Evolutionary conservation across 2,888 invertebrate species (phyloP).

Genomic region (Cryptophagus acutangulus): DNA sequence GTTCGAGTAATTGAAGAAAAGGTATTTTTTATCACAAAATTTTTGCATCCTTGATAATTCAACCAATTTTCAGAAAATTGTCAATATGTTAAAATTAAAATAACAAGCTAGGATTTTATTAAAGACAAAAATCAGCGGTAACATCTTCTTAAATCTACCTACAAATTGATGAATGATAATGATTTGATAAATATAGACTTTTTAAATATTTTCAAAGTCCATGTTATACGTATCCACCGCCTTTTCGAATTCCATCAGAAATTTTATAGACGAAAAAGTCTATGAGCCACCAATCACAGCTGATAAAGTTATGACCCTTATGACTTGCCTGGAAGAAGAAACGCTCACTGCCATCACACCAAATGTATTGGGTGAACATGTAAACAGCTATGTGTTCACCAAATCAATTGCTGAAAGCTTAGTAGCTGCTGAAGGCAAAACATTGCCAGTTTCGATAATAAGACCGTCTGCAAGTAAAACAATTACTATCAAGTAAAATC

Average conservation of each 20-base stretch:
- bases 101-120: too few species aligned
- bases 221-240: constrained; percentile 62
- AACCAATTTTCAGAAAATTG: too few species aligned
- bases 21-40: too few species aligned
- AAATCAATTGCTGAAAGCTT: constrained; percentile 82
- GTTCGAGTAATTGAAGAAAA: too few species aligned
- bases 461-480: constrained; percentile 75
- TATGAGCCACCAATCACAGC: constrained; percentile 48
- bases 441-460: constrained; percentile 72
- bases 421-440: constrained; percentile 59
- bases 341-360: constrained; percentile 36
- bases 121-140: too few species aligned
- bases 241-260: constrained; percentile 57
- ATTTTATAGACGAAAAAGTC: constrained; percentile 53
- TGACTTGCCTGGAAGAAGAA: constrained; percentile 48
- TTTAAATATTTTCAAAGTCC: constrained; percentile 45
- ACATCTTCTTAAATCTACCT: too few species aligned
- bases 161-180: too few species aligned
- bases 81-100: too few species aligned
- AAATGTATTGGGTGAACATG: constrained; percentile 31
- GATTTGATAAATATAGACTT: too few species aligned
- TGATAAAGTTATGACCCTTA: constrained; percentile 44
- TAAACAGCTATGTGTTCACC: constrained; percentile 83
- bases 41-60: too few species aligned
- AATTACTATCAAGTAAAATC: background rate